Percentiles rank a stretch among this genome's conserved stretches.
These are phyloP conservation scores for Eupeodes latifasciatus DNA, from an alignment of 2,888 invertebrate species.

Conservation along the genomic window DNA sequence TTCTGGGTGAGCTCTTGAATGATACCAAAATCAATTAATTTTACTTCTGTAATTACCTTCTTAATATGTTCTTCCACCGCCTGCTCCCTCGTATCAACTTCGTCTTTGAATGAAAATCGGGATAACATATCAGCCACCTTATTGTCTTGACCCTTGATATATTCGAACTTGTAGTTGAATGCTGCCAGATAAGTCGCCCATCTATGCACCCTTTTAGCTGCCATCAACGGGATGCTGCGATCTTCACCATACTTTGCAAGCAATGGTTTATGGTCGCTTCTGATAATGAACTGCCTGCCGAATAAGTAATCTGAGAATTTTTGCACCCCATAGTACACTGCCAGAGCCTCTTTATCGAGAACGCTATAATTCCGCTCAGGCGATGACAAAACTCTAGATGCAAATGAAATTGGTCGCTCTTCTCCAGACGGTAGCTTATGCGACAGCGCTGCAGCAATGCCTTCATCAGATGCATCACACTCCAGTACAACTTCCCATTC, in stretches of 20 bases:
- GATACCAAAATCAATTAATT: constrained; percentile 28
- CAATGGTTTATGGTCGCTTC: constrained; percentile 8
- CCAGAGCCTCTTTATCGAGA: constrained; percentile 16
- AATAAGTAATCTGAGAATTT: background rate
- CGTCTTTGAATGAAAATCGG: background rate
- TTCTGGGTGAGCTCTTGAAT: constrained; percentile 13
- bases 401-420: constrained; percentile 13
- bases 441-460: constrained; percentile 20
- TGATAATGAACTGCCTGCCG: constrained; percentile 20
- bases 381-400: constrained; percentile 5
- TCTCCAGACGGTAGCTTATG: constrained; percentile 23
- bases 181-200: background rate
- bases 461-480: constrained; percentile 32
- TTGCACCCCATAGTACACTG: constrained; percentile 27
- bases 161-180: background rate
- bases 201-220: background rate
- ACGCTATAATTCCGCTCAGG: constrained; percentile 21
- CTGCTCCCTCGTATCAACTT: background rate
- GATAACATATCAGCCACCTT: constrained; percentile 20
- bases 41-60: constrained; percentile 1
- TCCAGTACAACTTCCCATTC: constrained; percentile 27
- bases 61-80: background rate
- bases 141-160: constrained; percentile 19
- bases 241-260: background rate
- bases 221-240: background rate